Percentiles rank a stretch among this genome's conserved stretches.
Conservation (phyloP, 2,113 vertebrate genomes). For the Ophiodon elongatus region DNA sequence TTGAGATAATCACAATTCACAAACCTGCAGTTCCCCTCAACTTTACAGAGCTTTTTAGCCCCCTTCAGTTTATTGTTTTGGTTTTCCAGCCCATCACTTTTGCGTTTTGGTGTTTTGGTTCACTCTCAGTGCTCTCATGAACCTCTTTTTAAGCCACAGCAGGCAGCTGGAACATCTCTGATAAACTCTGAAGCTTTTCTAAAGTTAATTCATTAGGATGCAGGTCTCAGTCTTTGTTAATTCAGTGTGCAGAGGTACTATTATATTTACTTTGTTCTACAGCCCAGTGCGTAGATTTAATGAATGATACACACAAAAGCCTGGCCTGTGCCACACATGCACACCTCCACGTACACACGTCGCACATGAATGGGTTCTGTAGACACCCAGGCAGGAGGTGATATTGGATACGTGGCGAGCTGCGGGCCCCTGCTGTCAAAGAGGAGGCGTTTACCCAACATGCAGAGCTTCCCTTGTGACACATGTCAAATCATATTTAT, state of each 20-base stretch:
- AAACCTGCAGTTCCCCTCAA: not conserved
- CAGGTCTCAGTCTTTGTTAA: not conserved
- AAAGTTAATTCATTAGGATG: not conserved
- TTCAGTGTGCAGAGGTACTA: not conserved
- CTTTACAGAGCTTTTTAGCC: not conserved
- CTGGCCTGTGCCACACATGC: not conserved
- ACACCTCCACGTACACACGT: slow-evolving; percentile 2
- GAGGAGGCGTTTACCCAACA: slow-evolving; percentile 34
- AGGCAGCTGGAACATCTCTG: not conserved
- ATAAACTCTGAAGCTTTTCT: not conserved
- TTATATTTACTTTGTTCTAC: not conserved
- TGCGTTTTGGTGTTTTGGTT: not conserved
- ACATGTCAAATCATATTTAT: slow-evolving; percentile 24
- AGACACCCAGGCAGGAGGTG: slow-evolving; percentile 7
- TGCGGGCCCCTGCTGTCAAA: slow-evolving; percentile 28
- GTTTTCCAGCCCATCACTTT: not conserved
- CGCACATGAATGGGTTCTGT: not conserved
- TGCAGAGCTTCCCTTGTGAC: not conserved
- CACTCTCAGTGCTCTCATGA: not conserved
- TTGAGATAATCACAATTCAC: not conserved
- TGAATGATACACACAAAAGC: not conserved
- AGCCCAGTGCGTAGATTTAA: not conserved
- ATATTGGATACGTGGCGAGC: slow-evolving; percentile 22
- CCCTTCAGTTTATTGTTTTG: not conserved
- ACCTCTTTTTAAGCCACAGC: not conserved